Percentiles rank a stretch among this genome's conserved stretches.
These are phyloP conservation scores for Aphaenogaster ashmeadi DNA, from an alignment of 1,140 invertebrate species.

Conservation along the genomic window DNA sequence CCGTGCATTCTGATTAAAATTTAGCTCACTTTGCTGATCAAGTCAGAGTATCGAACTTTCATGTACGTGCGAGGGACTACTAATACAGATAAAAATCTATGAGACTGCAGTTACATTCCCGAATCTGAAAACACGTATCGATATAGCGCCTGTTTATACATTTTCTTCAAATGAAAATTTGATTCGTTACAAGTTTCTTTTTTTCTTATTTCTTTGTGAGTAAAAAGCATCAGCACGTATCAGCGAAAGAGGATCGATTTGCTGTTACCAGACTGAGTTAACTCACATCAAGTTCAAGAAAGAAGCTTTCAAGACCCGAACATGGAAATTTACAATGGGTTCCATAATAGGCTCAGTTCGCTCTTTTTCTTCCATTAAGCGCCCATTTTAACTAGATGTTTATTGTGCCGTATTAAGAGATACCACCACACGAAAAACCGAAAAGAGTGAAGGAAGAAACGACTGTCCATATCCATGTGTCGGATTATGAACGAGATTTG, in stretches of 20 bases:
- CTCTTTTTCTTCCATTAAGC: conserved; percentile 36
- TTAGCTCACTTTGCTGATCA: conserved; percentile 20
- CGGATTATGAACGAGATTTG: conserved; percentile 69
- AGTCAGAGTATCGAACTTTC: conserved; percentile 63
- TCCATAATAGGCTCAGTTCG: conserved; percentile 22
- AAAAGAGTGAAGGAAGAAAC: conserved; percentile 67
- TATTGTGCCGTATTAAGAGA: conserved; percentile 6
- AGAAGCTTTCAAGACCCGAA: conserved; percentile 19
- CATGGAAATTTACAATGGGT: conserved; percentile 33
- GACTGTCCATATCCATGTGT: conserved; percentile 30
- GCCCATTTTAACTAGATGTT: conserved; percentile 39
- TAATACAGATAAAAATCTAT: conserved; percentile 75
- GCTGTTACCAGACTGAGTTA: conserved; percentile 45
- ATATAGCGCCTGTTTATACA: conserved; percentile 66
- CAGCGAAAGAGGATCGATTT: conserved; percentile 45
- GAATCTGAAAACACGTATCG: conserved; percentile 44
- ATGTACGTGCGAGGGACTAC: conserved; percentile 67
- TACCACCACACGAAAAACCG: conserved; percentile 26
- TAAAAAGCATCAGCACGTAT: conserved; percentile 27
- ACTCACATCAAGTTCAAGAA: conserved; percentile 17
- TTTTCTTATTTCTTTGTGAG: conserved; percentile 10
- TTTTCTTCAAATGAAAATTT: conserved; percentile 56
- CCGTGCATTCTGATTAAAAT: conserved; percentile 32
- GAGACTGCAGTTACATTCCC: conserved; percentile 57
- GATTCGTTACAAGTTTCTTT: conserved; percentile 29